A percentile compares a stretch with the other conserved stretches of the same genome.
phyloP scores from a whole-genome alignment of 2,888 invertebrate species.

The Geophilus truncorum region DNA sequence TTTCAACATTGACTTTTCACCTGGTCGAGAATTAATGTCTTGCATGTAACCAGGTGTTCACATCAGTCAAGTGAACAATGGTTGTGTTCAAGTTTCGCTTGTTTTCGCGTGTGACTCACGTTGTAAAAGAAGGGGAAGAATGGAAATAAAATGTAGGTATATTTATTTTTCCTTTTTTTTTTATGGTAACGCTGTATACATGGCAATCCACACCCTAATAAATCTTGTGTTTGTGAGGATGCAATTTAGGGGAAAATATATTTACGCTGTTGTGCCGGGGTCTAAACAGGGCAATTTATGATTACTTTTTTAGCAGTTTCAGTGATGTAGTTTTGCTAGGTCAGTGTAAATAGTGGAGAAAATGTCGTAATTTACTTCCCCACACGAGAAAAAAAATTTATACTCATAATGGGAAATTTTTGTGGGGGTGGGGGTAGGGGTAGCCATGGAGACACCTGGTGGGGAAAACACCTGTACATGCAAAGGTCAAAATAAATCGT shows the following conservation, averaged over 20 bases:
- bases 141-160: background rate
- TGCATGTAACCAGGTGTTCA: background rate
- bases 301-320: background rate
- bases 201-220: background rate
- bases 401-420: background rate
- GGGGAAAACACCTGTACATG: background rate
- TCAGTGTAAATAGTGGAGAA: background rate
- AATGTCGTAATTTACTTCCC: background rate
- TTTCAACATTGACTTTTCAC: background rate
- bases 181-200: background rate
- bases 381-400: background rate
- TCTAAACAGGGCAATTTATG: background rate
- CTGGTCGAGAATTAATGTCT: background rate
- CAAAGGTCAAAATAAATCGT: background rate
- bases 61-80: background rate
- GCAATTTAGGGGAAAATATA: background rate
- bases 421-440: background rate
- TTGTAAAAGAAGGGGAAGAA: background rate
- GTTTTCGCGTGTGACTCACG: background rate
- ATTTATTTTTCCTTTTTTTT: background rate
- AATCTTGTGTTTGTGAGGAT: background rate
- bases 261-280: background rate
- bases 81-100: background rate
- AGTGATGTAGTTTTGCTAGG: constrained; percentile 4
- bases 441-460: background rate